A percentile compares a stretch with the other conserved stretches of the same genome.
phyloP scores from a whole-genome alignment of 2,113 vertebrate genomes.

The Carassius auratus region DNA sequence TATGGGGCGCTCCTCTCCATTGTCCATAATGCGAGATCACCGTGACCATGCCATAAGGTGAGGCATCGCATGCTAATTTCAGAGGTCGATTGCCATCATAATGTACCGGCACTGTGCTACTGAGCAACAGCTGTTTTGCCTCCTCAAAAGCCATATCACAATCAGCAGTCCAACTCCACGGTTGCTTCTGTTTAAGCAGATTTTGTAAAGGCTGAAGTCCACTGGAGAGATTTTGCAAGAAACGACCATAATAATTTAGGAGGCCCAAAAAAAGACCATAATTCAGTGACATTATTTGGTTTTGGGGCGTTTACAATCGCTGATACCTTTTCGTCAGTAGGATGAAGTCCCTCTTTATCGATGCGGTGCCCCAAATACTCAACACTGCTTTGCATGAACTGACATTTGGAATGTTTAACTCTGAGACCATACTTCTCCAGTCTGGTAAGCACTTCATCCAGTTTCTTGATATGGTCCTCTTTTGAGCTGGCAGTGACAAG shows the following conservation, averaged over 20 bases:
- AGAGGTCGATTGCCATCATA: slow-evolving; percentile 11
- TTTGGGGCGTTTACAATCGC: neutral
- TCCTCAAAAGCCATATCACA: slow-evolving; percentile 12
- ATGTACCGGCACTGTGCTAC: slow-evolving; percentile 3
- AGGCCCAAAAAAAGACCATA: slow-evolving; percentile 20
- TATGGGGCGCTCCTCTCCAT: too few species aligned
- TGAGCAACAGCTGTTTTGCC: neutral
- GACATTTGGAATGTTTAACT: too few species aligned
- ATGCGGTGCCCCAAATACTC: neutral
- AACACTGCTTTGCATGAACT: neutral
- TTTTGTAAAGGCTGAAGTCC: slow-evolving; percentile 6
- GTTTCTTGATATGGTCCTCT: slow-evolving; percentile 37
- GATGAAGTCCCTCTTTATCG: too few species aligned
- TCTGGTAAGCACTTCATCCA: neutral
- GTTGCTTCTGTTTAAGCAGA: slow-evolving; percentile 7
- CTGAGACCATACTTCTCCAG: too few species aligned
- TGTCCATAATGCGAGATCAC: too few species aligned
- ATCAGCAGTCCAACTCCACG: slow-evolving; percentile 27
- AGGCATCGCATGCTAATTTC: too few species aligned
- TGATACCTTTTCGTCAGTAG: too few species aligned
- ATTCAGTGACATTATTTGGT: neutral
- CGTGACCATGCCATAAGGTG: too few species aligned
- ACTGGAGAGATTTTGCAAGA: slow-evolving; percentile 27
- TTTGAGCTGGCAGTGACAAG: slow-evolving; percentile 34
- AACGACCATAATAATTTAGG: slow-evolving; percentile 29